A percentile compares a stretch with the other conserved stretches of the same genome.
phyloP scores from a whole-genome alignment of 2,113 vertebrate genomes.

The Merops nubicus region DNA sequence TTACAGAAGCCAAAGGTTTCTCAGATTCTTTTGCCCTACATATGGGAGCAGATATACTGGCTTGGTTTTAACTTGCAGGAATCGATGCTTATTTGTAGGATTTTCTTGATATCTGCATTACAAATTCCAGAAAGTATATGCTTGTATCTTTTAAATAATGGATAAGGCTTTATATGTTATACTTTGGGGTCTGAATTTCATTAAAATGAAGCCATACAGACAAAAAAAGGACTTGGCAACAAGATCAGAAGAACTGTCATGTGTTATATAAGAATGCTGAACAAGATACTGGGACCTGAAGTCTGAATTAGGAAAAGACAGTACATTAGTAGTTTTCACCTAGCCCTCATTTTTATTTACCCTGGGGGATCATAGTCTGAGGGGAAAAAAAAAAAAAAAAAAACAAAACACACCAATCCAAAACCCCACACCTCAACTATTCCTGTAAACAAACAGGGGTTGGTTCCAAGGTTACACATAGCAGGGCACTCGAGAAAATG shows the following conservation, averaged over 20 bases:
- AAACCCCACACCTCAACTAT: background rate
- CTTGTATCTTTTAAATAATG: constrained; percentile 63
- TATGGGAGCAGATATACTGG: background rate
- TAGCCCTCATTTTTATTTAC: constrained; percentile 62
- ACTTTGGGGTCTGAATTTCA: constrained; percentile 35
- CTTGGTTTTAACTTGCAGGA: background rate
- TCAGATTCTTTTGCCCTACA: background rate
- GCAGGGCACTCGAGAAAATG: constrained; percentile 41
- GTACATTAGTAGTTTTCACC: background rate
- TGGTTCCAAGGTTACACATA: constrained; percentile 9
- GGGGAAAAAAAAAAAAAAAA: background rate
- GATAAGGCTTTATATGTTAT: constrained; percentile 30
- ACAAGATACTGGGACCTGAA: background rate
- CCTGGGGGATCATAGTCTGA: constrained; percentile 26
- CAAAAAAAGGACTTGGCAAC: background rate
- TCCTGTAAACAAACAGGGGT: constrained; percentile 23
- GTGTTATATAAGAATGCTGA: constrained; percentile 32
- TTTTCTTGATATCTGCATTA: constrained; percentile 3
- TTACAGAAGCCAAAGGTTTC: background rate
- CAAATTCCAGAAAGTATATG: constrained; percentile 1
- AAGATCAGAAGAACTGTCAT: constrained; percentile 53
- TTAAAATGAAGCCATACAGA: constrained; percentile 20
- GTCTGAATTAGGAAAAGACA: background rate
- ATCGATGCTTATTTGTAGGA: background rate
- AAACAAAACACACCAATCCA: no score